Evolutionary conservation across 2,113 vertebrate species (phyloP), one percentile per base, ranked within the genome.

Genomic region (Thalassarche chlororhynchos): DNA sequence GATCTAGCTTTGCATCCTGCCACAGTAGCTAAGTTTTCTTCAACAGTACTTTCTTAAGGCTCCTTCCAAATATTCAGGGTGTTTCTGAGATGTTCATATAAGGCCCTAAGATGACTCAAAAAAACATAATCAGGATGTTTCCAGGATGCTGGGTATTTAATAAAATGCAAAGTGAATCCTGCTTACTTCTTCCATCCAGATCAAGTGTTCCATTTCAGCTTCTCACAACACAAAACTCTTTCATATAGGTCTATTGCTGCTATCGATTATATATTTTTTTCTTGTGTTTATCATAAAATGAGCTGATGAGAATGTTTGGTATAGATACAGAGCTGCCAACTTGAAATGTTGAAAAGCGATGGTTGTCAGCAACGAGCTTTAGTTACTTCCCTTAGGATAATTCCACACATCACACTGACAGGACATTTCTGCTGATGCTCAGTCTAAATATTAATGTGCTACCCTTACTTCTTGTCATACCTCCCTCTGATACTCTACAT

Each of bases 351-450:
- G 88, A 69, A 44, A 95, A 83, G 71, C 2, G 4, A 18, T 36
- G 66, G 54, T 49, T 93, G 84, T 86, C 87, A 93, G 86, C 81
- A 69, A 15, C 5, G 12, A 90, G 40, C 70, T 95, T 40, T 25
- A 44, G 74, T 68, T 86, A 23, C 71, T 52, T 95, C 93, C 90
- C 94, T 79, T 3, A 79, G 92, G 82, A 81, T 89, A 82, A 87
- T 91, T 91, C 64, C 40, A 42, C 80, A 47, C 70, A 64, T 87
- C 62, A 66, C 80, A 40, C 75, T 92, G 93, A 72, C 90, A 93
- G 93, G 74, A 24, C 60, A 12, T 64, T 93, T 92, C 87, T 91
- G 86, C 77, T 92, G 86, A 84, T 89, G 84, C 81, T 85, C 46
- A 46, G 75, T 34, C 54, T 82, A 92, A 93, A 92, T 91, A 85